Conservation (phyloP, 2,888 invertebrate genomes). For the Dolichopus griseipennis region DNA sequence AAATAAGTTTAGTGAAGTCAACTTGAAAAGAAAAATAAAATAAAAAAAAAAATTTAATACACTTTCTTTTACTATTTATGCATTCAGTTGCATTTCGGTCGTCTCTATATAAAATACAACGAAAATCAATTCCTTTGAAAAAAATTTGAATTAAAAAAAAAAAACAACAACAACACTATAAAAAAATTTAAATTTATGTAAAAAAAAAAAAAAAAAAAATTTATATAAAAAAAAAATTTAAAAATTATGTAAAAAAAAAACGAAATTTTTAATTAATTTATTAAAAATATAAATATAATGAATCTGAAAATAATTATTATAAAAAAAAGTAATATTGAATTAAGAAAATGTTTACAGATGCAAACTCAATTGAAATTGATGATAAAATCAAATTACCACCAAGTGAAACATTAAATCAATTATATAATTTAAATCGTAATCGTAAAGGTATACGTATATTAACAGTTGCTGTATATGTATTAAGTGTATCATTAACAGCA, state of each 20-base stretch:
- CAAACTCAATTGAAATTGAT: constrained; percentile 35
- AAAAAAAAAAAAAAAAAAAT: constrained; percentile 19
- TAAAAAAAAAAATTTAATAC: not conserved
- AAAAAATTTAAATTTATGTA: not conserved
- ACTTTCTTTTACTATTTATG: not conserved
- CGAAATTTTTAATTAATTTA: constrained; percentile 10
- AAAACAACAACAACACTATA: constrained; percentile 2
- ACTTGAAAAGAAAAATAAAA: not conserved
- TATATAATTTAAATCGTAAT: constrained; percentile 61
- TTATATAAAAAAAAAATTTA: constrained; percentile 20
- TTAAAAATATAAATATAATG: not conserved
- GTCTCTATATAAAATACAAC: not conserved
- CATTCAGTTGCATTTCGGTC: constrained; percentile 8
- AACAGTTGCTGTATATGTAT: constrained; percentile 87
- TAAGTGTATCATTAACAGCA: constrained; percentile 88
- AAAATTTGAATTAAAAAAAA: not conserved
- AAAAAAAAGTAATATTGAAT: not conserved
- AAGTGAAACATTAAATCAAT: constrained; percentile 42
- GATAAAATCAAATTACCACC: constrained; percentile 44
- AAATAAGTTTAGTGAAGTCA: not conserved
- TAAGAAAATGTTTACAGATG: constrained; percentile 38
- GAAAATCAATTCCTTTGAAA: not conserved
- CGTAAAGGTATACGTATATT: constrained; percentile 83
- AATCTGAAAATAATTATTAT: not conserved
- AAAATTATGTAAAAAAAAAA: constrained; percentile 19